phyloP scores from a whole-genome alignment of 64 coral and sea anemone species.

The Orbicella faveolata region DNA sequence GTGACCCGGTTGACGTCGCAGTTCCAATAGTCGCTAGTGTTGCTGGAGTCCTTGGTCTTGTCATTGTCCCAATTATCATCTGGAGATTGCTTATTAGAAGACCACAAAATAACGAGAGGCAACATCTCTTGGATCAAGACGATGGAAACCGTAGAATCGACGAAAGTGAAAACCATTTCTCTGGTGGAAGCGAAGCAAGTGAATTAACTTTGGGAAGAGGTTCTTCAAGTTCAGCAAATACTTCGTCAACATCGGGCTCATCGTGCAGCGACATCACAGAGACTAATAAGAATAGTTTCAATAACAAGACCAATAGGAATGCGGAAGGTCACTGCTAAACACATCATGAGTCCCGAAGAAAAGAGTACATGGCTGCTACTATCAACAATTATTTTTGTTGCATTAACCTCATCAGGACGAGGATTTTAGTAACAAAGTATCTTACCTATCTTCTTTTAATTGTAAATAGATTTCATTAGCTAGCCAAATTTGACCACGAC shows the following conservation, averaged over 20 bases:
- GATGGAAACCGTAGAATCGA: background rate
- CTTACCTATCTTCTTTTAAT: too few relatives aligned
- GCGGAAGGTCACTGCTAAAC: background rate
- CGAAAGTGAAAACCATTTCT: slow-evolving; percentile 21
- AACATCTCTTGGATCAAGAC: background rate
- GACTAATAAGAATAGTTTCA: background rate
- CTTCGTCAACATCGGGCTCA: background rate
- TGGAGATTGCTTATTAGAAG: background rate
- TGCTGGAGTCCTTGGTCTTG: background rate
- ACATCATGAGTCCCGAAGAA: too few relatives aligned
- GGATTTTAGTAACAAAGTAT: too few relatives aligned
- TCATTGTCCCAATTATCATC: background rate
- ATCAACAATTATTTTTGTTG: too few relatives aligned
- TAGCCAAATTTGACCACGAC: too few relatives aligned
- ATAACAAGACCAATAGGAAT: background rate
- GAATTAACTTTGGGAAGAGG: background rate
- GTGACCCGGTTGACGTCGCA: background rate
- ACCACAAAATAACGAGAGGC: background rate
- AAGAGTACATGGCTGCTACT: too few relatives aligned
- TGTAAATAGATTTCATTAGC: too few relatives aligned
- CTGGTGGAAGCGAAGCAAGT: background rate
- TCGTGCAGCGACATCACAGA: background rate
- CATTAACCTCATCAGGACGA: too few relatives aligned
- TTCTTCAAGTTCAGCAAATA: background rate
- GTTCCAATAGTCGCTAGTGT: background rate